phyloP scores from a whole-genome alignment of 2,888 invertebrate genomes.

The Cataglyphis livida region DNA sequence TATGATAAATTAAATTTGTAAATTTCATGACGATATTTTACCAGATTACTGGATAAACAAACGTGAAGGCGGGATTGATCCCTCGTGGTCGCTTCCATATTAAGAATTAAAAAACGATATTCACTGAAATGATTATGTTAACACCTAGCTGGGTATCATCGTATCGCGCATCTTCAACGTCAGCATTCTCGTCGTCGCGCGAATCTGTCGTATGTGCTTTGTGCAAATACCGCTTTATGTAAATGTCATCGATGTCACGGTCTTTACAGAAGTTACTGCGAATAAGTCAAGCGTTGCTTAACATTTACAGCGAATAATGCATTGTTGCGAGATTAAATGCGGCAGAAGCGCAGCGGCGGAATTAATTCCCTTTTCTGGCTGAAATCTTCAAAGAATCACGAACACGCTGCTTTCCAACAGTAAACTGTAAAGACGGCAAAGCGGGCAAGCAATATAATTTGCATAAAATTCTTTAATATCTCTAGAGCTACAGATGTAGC shows the following conservation, averaged over 20 bases:
- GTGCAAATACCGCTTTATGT: conserved; percentile 41
- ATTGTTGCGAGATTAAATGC: conserved; percentile 38
- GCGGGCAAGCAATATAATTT: background rate
- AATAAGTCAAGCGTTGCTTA: conserved; percentile 1
- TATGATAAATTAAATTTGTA: background rate
- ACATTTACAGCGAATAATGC: conserved; percentile 20
- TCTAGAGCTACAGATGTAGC: background rate
- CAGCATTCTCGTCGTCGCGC: conserved; percentile 40
- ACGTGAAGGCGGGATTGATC: background rate
- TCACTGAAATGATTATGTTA: conserved; percentile 36
- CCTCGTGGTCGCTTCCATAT: conserved; percentile 18
- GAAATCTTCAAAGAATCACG: conserved; percentile 19
- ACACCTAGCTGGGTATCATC: conserved; percentile 5
- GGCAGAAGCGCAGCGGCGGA: conserved; percentile 18
- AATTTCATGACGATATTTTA: background rate
- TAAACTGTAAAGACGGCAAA: background rate
- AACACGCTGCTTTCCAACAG: background rate
- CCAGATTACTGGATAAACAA: background rate
- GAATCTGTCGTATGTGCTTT: conserved; percentile 47
- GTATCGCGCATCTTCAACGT: conserved; percentile 15
- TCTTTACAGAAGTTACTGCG: conserved; percentile 30
- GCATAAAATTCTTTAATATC: background rate
- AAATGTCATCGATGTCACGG: conserved; percentile 13
- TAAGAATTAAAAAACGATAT: conserved; percentile 24
- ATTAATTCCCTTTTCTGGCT: conserved; percentile 27